A percentile compares a stretch with the other conserved stretches of the same genome.
Conservation (phyloP, 2,888 invertebrate genomes). For the Platycnemis pennipes region DNA sequence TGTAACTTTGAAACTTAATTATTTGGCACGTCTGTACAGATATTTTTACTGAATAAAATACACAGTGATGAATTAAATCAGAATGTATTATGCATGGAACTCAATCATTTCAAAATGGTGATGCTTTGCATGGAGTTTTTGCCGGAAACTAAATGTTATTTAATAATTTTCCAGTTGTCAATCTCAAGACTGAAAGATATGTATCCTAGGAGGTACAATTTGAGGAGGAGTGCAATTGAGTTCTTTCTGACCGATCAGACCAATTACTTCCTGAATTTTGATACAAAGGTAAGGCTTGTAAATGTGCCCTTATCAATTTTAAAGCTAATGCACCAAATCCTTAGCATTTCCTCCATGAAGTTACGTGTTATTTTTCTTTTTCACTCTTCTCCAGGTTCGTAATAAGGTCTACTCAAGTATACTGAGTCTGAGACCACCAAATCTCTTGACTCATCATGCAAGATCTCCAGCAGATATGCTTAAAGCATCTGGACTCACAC, state of each 20-base stretch:
- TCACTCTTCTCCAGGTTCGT: constrained; percentile 79
- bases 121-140: too few relatives aligned
- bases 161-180: constrained; percentile 79
- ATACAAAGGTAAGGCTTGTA: constrained; percentile 80
- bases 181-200: constrained; percentile 83
- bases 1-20: too few relatives aligned
- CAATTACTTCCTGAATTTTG: constrained; percentile 85
- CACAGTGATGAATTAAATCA: too few relatives aligned
- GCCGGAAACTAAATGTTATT: neutral
- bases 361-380: neutral
- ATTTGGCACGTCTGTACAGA: too few relatives aligned
- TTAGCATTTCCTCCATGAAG: too few relatives aligned
- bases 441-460: constrained; percentile 82
- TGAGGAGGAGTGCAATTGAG: constrained; percentile 84
- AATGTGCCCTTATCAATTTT: constrained; percentile 57
- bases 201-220: constrained; percentile 84
- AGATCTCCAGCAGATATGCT: constrained; percentile 83
- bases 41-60: neutral
- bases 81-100: too few relatives aligned
- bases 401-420: constrained; percentile 84
- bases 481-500: constrained; percentile 83
- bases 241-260: constrained; percentile 85
- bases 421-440: constrained; percentile 82
- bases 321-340: constrained; percentile 53
- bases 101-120: too few relatives aligned